A percentile compares a stretch with the other conserved stretches of the same genome.
phyloP scores from a whole-genome alignment of 2,888 invertebrate genomes.

The Pogonocherus hispidulus region DNA sequence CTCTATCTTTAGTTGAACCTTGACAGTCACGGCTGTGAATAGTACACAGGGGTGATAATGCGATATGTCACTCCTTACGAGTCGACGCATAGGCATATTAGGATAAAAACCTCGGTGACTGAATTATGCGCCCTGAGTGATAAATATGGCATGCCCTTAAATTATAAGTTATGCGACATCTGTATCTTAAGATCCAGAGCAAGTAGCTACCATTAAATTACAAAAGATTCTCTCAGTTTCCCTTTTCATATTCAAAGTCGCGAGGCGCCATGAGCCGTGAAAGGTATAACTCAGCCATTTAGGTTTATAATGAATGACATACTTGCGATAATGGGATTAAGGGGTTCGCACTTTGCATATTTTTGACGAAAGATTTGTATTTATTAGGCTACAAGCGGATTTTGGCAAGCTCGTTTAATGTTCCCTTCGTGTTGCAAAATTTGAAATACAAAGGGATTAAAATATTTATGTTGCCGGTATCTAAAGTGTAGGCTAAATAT shows the following conservation, averaged over 20 bases:
- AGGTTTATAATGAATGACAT: constrained; percentile 30
- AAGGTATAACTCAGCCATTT: constrained; percentile 30
- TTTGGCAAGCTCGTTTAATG: background rate
- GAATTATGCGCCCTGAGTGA: background rate
- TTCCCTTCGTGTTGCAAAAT: background rate
- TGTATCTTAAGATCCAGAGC: constrained; percentile 19
- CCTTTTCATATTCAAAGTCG: constrained; percentile 27
- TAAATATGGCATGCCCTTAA: background rate
- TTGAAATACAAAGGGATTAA: background rate
- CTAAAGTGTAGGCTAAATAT: background rate
- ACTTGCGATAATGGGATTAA: constrained; percentile 33
- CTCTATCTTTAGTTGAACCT: background rate
- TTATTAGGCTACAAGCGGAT: constrained; percentile 17
- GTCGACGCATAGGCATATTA: background rate
- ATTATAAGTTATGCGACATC: constrained; percentile 24
- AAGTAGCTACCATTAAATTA: constrained; percentile 28
- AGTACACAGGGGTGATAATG: background rate
- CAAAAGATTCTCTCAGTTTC: constrained; percentile 29
- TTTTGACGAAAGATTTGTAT: constrained; percentile 30
- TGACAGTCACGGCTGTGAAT: background rate
- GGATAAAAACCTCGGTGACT: background rate
- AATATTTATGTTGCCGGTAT: background rate
- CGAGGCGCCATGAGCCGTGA: constrained; percentile 27
- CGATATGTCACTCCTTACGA: background rate
- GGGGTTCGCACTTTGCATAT: constrained; percentile 27